Base-by-base conservation (phyloP, 1,140 invertebrate species). In the Parapsyche elsis region DNA sequence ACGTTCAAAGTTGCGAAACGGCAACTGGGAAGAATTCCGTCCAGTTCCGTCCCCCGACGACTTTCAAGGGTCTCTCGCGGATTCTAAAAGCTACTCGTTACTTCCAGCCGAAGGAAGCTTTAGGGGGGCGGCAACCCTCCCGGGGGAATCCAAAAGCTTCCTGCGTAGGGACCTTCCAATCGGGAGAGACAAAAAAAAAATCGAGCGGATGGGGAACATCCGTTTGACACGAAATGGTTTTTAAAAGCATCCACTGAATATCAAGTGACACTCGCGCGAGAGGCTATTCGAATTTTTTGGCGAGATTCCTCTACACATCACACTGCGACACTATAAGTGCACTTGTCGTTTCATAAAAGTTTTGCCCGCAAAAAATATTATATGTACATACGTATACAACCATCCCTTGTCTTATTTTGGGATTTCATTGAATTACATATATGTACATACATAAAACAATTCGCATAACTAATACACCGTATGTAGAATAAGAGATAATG, bases 181-280 rank as follows among this genome's bases (percentile, higher is more conserved):
- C 21, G 64, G 64, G 9, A 67, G 64, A 67, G 26, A 67, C 23
- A 67, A 67, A 67, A 67, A 67, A 67, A 67, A 61, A 61, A 61
- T 24, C 23, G 64, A 46, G n/a, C 71, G 71, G 24, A 75, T 57
- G 38, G 49, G 23, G 73, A 23, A 57, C 53, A 75, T 75, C 49
- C 73, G 73, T 57, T 75, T 57, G 73, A 75, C 73, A 75, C 24
- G 73, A 75, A 75, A 75, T 16, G 49, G 46, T 75, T 75, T 75
- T 75, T 75, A 75, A 57, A 75, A 75, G 46, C 73, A 30, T 24
- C 44, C 5, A 16, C 49, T 30, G 73, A 75, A 75, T 75, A 73
- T 53, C 30, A 75, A 75, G 73, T 24, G 64, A 24, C 64, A 26
- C 24, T 12, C 64, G n/a, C 24, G 14, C 64, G 24, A 24, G 64